Evolutionary conservation across 2,113 vertebrate genomes (phyloP), one percentile per base, ranked within the genome.

Genomic region (Rhineura floridana): DNA sequence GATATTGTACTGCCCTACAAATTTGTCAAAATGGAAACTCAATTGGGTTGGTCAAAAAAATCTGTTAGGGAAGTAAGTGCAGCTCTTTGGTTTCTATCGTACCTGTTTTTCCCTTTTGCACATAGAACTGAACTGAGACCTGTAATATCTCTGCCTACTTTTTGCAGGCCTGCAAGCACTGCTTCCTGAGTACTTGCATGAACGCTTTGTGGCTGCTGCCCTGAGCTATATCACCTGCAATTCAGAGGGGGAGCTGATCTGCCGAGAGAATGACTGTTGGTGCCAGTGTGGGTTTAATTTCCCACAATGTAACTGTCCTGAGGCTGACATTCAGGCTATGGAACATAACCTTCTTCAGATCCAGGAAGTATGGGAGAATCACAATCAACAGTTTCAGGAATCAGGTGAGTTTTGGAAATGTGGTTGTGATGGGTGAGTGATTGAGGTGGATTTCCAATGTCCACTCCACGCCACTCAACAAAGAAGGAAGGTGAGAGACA

Each of bases 221-320:
- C 98, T 99, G 93, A 98, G 98, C 97, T 99, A 99, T 50, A 98
- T 99, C 88, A 98, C 98, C 0, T 99, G 99, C 93, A 97, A 98
- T 96, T 99, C 98, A 0, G 98, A 98, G 63, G 99, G 99, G 0
- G 98, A 99, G 95, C 96, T 99, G 79, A 89, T 99, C 90, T 99
- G 99, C 95, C 98, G 70, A 90, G 97, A 95, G 90, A 98, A 98
- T 2, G 99, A 99, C 96, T 99, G 99, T 96, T 98, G 96, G 98
- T 99, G 99, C 95, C 97, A 94, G 50, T 99, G 99, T 94, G 97
- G 97, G 30, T 80, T 97, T 1, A 91, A 97, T 75, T 99, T 98
- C 92, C 98, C 98, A 30, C 97, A 97, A 75, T 99, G 99, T 96
- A 99, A 99, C 96, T 99, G 98, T 94, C 99, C 99, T 0, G 98